These are phyloP conservation scores for Drosophila serrata DNA, from an alignment of 1,140 invertebrate genomes.

Conservation along the genomic window DNA sequence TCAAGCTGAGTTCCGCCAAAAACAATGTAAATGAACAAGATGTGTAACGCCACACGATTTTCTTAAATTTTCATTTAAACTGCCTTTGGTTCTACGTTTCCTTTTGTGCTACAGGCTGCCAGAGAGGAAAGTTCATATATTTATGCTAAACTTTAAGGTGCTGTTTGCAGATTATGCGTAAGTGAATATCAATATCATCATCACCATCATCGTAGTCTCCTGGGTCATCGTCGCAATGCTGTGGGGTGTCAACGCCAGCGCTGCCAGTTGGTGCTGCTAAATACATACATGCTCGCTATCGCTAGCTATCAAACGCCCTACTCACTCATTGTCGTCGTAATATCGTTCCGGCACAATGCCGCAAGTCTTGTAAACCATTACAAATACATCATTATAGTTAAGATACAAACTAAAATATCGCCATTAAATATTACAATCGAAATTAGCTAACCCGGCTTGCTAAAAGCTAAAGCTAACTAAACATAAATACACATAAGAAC, in stretches of 20 bases:
- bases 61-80: neutral
- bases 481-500: slow-evolving; percentile 61
- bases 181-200: slow-evolving; percentile 60
- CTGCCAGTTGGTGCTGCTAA: slow-evolving; percentile 76
- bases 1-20: slow-evolving; percentile 1
- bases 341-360: slow-evolving; percentile 59
- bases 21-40: neutral
- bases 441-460: slow-evolving; percentile 69
- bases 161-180: slow-evolving; percentile 68
- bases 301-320: slow-evolving; percentile 53
- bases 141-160: slow-evolving; percentile 69
- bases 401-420: slow-evolving; percentile 70
- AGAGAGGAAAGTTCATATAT: slow-evolving; percentile 45
- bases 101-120: slow-evolving; percentile 42
- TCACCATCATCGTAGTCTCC: slow-evolving; percentile 9
- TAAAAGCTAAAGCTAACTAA: slow-evolving; percentile 70
- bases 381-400: slow-evolving; percentile 70
- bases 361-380: slow-evolving; percentile 79
- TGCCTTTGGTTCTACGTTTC: slow-evolving; percentile 5
- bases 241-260: slow-evolving; percentile 71
- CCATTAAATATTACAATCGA: slow-evolving; percentile 43
- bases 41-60: neutral
- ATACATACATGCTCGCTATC: slow-evolving; percentile 44
- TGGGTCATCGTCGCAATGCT: slow-evolving; percentile 13
- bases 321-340: slow-evolving; percentile 19